phyloP scores from a whole-genome alignment of 2,888 invertebrate species.

The Sialis fuliginosa region DNA sequence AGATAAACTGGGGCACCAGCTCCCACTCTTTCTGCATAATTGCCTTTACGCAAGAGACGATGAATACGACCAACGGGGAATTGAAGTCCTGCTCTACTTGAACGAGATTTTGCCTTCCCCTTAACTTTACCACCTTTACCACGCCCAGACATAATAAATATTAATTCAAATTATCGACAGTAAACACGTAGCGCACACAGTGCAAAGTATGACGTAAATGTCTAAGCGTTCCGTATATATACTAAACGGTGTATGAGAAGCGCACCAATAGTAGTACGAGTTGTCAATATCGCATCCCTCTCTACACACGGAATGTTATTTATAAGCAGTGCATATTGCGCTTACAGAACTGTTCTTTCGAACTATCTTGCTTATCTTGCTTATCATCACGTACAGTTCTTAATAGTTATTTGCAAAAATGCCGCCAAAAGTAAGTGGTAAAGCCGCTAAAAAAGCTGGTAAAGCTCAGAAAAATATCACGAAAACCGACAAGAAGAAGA shows the following conservation, averaged over 20 bases:
- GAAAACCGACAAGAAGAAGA: conserved; percentile 37
- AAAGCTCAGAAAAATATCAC: conserved; percentile 37
- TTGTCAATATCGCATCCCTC: too few relatives aligned
- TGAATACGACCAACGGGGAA: conserved; percentile 43
- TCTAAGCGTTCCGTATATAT: too few relatives aligned
- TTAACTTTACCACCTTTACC: conserved; percentile 25
- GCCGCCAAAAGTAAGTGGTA: conserved; percentile 23
- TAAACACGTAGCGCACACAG: neutral
- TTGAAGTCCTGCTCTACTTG: conserved; percentile 35
- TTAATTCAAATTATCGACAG: neutral
- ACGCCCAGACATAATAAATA: conserved; percentile 23
- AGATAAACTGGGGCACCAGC: conserved; percentile 34
- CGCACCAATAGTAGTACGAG: too few relatives aligned
- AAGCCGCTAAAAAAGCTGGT: conserved; percentile 32
- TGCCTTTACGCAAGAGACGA: conserved; percentile 38
- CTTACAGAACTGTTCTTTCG: too few relatives aligned
- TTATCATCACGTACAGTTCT: too few relatives aligned
- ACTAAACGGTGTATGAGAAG: too few relatives aligned
- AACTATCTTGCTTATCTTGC: too few relatives aligned
- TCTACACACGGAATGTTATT: too few relatives aligned
- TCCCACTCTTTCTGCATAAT: conserved; percentile 41
- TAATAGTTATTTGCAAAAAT: too few relatives aligned
- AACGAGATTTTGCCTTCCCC: conserved; percentile 29
- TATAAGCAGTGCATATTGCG: too few relatives aligned
- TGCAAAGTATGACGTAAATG: too few relatives aligned